Conservation (phyloP, 2,113 vertebrate species). For the Pipra filicauda region DNA sequence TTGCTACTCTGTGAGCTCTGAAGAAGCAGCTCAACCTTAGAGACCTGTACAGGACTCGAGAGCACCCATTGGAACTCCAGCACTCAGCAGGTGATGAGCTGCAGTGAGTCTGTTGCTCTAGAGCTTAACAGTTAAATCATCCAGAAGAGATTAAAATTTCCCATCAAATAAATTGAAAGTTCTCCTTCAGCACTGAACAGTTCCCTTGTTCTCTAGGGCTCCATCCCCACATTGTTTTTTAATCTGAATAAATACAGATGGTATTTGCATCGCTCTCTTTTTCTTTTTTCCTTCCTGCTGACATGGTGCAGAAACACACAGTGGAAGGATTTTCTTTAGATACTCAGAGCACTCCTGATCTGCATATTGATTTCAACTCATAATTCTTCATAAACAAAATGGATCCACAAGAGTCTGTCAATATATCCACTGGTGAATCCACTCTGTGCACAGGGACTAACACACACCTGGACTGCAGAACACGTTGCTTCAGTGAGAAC, state of each 20-base stretch:
- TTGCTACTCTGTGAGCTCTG: not conserved
- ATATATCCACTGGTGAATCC: not conserved
- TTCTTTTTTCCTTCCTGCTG: not conserved
- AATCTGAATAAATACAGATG: not conserved
- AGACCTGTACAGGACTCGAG: not conserved
- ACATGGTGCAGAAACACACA: not conserved
- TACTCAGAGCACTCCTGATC: not conserved
- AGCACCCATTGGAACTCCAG: not conserved
- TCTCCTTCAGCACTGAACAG: not conserved
- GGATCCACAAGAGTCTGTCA: not conserved
- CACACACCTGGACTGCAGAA: not conserved
- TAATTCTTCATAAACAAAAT: not conserved
- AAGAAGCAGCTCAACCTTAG: not conserved
- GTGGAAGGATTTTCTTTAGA: not conserved
- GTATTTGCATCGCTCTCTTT: not conserved
- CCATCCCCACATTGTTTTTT: not conserved
- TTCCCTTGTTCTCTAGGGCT: not conserved
- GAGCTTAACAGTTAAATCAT: not conserved
- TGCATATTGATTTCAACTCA: not conserved
- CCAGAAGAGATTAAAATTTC: not conserved
- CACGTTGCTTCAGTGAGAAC: accelerated
- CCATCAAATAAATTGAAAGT: not conserved
- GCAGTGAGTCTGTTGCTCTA: not conserved
- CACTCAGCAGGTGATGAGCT: not conserved
- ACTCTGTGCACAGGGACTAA: not conserved